A percentile compares a stretch with the other conserved stretches of the same genome.
phyloP scores from a whole-genome alignment of 2,888 invertebrate species.

The Idaea dimidiata region DNA sequence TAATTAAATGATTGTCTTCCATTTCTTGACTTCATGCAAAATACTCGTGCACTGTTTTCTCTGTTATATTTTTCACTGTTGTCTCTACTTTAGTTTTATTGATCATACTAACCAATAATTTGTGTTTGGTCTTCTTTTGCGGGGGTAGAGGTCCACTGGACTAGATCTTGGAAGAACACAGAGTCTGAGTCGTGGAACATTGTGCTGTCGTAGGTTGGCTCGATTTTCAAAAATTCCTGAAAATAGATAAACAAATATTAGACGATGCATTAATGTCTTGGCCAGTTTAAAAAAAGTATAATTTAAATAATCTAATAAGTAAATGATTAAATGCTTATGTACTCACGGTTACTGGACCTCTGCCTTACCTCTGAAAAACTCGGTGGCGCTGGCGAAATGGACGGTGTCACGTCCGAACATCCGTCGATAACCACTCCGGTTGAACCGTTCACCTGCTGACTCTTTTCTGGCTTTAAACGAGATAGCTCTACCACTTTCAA shows the following conservation, averaged over 20 bases:
- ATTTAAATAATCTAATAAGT: conserved; percentile 42
- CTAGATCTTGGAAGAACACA: conserved; percentile 87
- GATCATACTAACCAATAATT: conserved; percentile 64
- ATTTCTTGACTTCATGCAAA: background rate
- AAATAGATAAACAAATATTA: conserved; percentile 53
- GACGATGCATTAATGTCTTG: conserved; percentile 28
- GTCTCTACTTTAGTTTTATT: background rate
- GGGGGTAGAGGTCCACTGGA: conserved; percentile 80
- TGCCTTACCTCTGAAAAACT: conserved; percentile 73
- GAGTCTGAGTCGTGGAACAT: conserved; percentile 77
- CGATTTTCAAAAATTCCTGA: conserved; percentile 74
- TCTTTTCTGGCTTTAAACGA: conserved; percentile 75
- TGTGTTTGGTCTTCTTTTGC: conserved; percentile 73
- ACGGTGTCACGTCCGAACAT: conserved; percentile 46
- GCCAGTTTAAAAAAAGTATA: conserved; percentile 32
- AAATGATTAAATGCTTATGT: conserved; percentile 40
- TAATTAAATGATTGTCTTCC: background rate
- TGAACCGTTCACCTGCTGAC: conserved; percentile 60
- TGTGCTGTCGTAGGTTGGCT: conserved; percentile 64
- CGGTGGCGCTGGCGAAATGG: conserved; percentile 52
- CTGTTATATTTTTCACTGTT: background rate
- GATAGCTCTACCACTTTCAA: conserved; percentile 79
- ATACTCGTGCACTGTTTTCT: background rate
- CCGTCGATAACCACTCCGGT: conserved; percentile 66
- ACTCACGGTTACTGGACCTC: conserved; percentile 58